These are phyloP conservation scores for Neoscelio sp. DNA, from an alignment of 2,888 invertebrate genomes.

Conservation along the genomic window DNA sequence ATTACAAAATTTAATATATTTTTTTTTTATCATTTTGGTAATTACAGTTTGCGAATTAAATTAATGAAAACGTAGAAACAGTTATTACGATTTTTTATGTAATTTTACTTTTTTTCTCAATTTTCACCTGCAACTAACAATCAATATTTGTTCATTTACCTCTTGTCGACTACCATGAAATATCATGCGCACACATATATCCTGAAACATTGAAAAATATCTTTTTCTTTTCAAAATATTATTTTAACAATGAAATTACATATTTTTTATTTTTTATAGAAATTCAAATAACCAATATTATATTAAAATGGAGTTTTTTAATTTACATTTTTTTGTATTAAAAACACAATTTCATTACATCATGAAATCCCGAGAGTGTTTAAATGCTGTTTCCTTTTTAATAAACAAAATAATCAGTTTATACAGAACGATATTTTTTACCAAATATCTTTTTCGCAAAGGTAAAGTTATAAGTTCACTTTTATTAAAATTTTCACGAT, in stretches of 20 bases:
- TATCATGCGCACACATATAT: conserved; percentile 12
- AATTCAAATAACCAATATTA: not conserved
- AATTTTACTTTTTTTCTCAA: conserved; percentile 16
- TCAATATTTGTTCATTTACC: conserved; percentile 35
- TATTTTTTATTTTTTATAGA: not conserved
- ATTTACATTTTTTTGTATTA: not conserved
- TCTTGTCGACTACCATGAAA: conserved; percentile 3
- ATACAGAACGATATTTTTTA: no score
- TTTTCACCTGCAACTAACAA: conserved; percentile 20
- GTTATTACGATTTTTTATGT: no score
- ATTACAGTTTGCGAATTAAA: no score
- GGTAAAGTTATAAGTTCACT: no score
- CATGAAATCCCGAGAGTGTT: not conserved
- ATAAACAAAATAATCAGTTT: conserved; percentile 3
- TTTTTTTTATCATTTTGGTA: no score
- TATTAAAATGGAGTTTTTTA: not conserved
- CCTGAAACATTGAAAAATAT: conserved; percentile 9
- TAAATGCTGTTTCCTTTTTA: not conserved
- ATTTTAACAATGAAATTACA: conserved; percentile 11
- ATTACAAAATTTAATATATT: no score
- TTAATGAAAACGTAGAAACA: no score
- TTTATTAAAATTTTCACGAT: no score
- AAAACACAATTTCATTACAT: not conserved
- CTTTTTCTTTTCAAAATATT: conserved; percentile 16
- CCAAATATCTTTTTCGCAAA: no score